Evolutionary conservation across 2,797 vertebrate genomes (phyloP).

Genomic region (Notolabrus celidotus): DNA sequence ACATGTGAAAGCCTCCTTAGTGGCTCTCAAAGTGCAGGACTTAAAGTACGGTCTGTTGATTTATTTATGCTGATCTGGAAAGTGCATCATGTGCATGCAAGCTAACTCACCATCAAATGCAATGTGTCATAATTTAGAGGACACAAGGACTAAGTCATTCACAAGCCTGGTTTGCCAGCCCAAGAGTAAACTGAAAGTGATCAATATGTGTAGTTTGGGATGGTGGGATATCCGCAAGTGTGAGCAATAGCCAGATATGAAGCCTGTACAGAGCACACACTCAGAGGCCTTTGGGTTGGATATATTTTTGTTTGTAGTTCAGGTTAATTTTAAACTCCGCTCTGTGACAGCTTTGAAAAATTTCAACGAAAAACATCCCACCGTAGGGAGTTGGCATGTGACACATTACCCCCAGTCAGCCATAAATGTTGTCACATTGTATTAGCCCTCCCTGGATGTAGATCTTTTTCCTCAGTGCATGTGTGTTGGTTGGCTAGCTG

Average conservation of each 20-base stretch:
- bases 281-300: background rate
- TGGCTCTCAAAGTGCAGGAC: constrained; percentile 27
- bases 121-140: constrained; percentile 46
- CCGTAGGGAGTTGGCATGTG: constrained; percentile 56
- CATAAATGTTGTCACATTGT: constrained; percentile 77
- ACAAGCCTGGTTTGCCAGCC: constrained; percentile 22
- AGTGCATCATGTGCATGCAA: constrained; percentile 56
- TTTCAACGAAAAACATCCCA: constrained; percentile 37
- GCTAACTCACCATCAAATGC: constrained; percentile 26
- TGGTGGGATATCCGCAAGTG: background rate
- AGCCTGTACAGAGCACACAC: background rate
- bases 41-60: constrained; percentile 24
- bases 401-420: constrained; percentile 63
- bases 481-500: constrained; percentile 61
- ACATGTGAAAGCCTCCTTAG: constrained; percentile 50
- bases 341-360: constrained; percentile 49
- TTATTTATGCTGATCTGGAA: constrained; percentile 65
- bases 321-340: constrained; percentile 28
- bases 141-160: constrained; percentile 37
- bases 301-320: constrained; percentile 7
- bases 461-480: constrained; percentile 53
- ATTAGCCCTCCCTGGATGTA: constrained; percentile 66
- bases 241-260: constrained; percentile 10
- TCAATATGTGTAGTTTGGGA: constrained; percentile 54
- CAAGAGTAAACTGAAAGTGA: constrained; percentile 28